Conservation (phyloP, 2,888 invertebrate genomes). For the Biston stratarius region DNA sequence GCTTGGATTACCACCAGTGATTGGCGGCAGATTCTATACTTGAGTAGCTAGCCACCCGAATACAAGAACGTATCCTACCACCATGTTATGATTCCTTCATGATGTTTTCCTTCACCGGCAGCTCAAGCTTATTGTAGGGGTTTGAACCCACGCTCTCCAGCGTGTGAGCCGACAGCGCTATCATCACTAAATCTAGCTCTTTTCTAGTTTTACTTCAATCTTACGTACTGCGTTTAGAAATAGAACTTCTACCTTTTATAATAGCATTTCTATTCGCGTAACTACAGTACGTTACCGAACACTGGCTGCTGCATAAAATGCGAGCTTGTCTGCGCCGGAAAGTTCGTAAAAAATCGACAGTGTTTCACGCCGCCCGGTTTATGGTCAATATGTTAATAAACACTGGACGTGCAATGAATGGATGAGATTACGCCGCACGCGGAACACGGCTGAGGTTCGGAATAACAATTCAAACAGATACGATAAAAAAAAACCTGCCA, state of each 20-base stretch:
- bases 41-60: too few species aligned
- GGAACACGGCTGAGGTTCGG: conserved; percentile 47
- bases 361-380: conserved; percentile 72
- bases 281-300: conserved; percentile 51
- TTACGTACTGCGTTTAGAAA: not conserved
- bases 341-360: conserved; percentile 71
- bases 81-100: too few species aligned
- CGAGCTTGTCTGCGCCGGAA: conserved; percentile 69
- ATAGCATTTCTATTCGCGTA: conserved; percentile 46
- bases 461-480: conserved; percentile 24
- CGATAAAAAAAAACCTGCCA: conserved; percentile 3
- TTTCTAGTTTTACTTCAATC: not conserved
- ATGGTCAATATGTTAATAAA: conserved; percentile 83
- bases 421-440: conserved; percentile 61
- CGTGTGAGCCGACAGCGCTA: too few species aligned
- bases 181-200: not conserved
- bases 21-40: too few species aligned
- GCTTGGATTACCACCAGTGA: too few species aligned
- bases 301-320: conserved; percentile 60
- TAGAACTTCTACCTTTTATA: not conserved
- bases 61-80: too few species aligned
- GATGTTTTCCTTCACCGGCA: too few species aligned
- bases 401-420: conserved; percentile 77
- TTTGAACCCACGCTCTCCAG: too few species aligned
- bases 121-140: too few species aligned